Evolutionary conservation across 2,113 vertebrate species (phyloP).

Genomic region (Terrapene triunguis): DNA sequence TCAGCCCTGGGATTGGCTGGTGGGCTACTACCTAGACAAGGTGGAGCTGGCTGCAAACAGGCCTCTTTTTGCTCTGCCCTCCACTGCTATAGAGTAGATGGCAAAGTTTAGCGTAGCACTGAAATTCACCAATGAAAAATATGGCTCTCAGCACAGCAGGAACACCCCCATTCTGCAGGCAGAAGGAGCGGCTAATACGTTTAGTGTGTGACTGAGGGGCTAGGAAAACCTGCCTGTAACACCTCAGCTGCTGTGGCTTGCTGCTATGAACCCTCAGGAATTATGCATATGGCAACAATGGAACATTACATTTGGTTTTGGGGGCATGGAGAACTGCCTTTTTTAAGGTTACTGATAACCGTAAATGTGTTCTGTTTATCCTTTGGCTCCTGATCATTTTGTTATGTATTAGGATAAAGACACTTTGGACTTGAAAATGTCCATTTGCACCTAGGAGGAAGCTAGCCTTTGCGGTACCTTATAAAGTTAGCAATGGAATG

Average conservation of each 20-base stretch:
- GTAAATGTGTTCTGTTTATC: rapidly evolving
- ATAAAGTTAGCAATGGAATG: not conserved
- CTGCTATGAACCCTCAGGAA: not conserved
- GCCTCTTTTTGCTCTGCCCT: rapidly evolving
- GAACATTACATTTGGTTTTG: not conserved
- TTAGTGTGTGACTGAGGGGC: not conserved
- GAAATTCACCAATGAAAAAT: not conserved
- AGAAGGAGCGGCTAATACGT: rapidly evolving
- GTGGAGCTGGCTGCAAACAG: rapidly evolving
- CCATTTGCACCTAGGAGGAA: not conserved
- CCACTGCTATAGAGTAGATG: not conserved
- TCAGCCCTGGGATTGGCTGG: not conserved
- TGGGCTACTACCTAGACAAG: not conserved
- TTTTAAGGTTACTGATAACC: not conserved
- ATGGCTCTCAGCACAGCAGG: too few species aligned
- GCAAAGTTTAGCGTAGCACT: rapidly evolving
- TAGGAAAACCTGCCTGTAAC: rapidly evolving
- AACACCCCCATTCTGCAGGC: not conserved
- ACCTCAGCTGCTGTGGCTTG: not conserved
- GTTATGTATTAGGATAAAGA: not conserved
- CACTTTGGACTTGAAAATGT: not conserved
- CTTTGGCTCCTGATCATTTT: rapidly evolving
- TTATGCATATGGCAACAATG: not conserved
- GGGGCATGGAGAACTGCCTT: not conserved
- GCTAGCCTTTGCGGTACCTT: not conserved